Conservation (phyloP, 92 coral and sea anemone genomes). For the Isaurus tuberculatus region DNA sequence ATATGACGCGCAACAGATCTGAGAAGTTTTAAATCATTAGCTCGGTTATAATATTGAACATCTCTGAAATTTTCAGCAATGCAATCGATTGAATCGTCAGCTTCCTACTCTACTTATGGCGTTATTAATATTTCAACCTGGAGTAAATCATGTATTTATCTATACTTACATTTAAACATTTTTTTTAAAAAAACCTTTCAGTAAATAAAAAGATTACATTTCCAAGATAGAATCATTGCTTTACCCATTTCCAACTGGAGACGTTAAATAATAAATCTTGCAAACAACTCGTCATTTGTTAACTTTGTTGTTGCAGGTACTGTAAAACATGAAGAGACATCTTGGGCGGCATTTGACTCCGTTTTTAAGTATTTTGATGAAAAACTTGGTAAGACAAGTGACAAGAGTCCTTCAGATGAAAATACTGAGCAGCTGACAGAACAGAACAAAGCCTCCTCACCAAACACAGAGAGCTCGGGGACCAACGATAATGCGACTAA, state of each 20-base stretch:
- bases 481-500: too few relatives aligned
- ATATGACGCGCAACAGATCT: too few relatives aligned
- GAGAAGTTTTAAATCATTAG: too few relatives aligned
- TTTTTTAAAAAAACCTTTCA: not conserved
- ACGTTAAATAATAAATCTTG: not conserved
- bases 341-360: slow-evolving; percentile 83
- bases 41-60: too few relatives aligned
- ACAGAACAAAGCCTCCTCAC: not conserved
- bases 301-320: slow-evolving; percentile 67
- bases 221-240: not conserved
- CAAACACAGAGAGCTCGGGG: not conserved
- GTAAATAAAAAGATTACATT: not conserved
- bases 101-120: too few relatives aligned
- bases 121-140: too few relatives aligned
- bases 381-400: slow-evolving; percentile 45
- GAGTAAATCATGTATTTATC: too few relatives aligned
- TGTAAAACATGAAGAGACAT: slow-evolving; percentile 82
- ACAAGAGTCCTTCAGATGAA: not conserved
- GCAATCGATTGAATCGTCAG: too few relatives aligned
- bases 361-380: slow-evolving; percentile 85
- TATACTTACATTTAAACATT: too few relatives aligned
- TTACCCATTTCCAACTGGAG: not conserved
- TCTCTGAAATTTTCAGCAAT: too few relatives aligned
- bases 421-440: not conserved
- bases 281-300: not conserved